Percentiles rank a stretch among this genome's conserved stretches.
phyloP scores from a whole-genome alignment of 2,888 invertebrate species.

The Cenopis cana region DNA sequence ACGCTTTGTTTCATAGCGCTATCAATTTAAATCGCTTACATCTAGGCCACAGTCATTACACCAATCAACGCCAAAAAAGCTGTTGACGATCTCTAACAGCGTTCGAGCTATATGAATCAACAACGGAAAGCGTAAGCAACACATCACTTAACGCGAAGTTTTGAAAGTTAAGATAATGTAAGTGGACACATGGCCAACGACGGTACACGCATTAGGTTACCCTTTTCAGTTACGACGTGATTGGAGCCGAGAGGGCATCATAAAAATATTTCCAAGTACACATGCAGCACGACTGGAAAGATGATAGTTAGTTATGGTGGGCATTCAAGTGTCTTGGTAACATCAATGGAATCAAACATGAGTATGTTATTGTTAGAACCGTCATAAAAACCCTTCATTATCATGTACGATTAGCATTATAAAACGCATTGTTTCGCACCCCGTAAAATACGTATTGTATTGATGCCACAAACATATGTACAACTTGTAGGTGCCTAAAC shows the following conservation, averaged over 20 bases:
- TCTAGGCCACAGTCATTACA: conserved; percentile 76
- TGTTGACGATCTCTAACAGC: conserved; percentile 50
- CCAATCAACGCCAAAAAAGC: conserved; percentile 73
- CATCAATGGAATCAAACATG: conserved; percentile 33
- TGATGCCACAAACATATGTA: neutral
- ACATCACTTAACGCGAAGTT: conserved; percentile 36
- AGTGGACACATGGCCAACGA: conserved; percentile 61
- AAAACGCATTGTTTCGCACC: conserved; percentile 34
- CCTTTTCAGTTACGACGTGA: conserved; percentile 69
- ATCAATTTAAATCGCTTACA: conserved; percentile 52
- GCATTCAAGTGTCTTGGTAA: conserved; percentile 58
- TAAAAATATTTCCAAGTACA: conserved; percentile 71
- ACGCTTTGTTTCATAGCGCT: conserved; percentile 41
- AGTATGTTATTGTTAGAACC: conserved; percentile 8
- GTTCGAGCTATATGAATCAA: conserved; percentile 24
- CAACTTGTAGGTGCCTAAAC: neutral
- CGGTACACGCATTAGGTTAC: conserved; percentile 66
- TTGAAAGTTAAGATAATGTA: conserved; percentile 45
- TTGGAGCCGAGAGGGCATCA: conserved; percentile 69
- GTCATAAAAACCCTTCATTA: conserved; percentile 28
- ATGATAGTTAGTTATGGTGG: conserved; percentile 52
- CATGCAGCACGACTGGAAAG: conserved; percentile 50
- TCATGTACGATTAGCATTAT: conserved; percentile 24
- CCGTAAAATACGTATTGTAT: conserved; percentile 8
- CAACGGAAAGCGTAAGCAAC: conserved; percentile 9